phyloP scores from a whole-genome alignment of 2,888 invertebrate genomes.

The Ernsta delagoae region DNA sequence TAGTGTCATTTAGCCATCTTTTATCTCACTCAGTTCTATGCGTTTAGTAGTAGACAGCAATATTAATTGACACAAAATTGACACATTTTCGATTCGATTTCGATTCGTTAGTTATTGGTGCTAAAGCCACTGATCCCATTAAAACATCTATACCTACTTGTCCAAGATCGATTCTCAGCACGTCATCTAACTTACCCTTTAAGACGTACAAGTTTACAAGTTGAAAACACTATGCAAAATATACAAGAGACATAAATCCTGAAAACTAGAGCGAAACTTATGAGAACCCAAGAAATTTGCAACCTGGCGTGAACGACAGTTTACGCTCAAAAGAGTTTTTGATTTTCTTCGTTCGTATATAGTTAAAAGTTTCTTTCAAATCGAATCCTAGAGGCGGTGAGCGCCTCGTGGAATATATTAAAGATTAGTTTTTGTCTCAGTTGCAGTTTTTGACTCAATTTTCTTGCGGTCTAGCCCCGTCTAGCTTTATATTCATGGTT shows the following conservation, averaged over 20 bases:
- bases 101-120: no score
- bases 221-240: neutral
- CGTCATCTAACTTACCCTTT: no score
- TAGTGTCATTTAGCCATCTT: no score
- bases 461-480: neutral
- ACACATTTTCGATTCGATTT: no score
- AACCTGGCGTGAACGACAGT: slow-evolving; percentile 28
- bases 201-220: neutral
- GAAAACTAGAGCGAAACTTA: slow-evolving; percentile 16
- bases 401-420: slow-evolving; percentile 28
- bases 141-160: no score
- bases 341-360: slow-evolving; percentile 35
- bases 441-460: slow-evolving; percentile 13
- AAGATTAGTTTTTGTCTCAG: slow-evolving; percentile 31
- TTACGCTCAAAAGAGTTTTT: slow-evolving; percentile 31
- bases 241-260: slow-evolving; percentile 14
- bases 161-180: no score
- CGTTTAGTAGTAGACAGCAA: no score
- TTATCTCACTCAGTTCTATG: no score
- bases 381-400: slow-evolving; percentile 22
- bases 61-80: no score
- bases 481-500: slow-evolving; percentile 11
- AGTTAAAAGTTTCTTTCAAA: slow-evolving; percentile 35
- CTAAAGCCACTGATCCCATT: no score
- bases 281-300: slow-evolving; percentile 9